Percentiles rank a stretch among this genome's conserved stretches.
Evolutionary conservation across 2,888 invertebrate species (phyloP).

Genomic region (Drosophila phalerata): DNA sequence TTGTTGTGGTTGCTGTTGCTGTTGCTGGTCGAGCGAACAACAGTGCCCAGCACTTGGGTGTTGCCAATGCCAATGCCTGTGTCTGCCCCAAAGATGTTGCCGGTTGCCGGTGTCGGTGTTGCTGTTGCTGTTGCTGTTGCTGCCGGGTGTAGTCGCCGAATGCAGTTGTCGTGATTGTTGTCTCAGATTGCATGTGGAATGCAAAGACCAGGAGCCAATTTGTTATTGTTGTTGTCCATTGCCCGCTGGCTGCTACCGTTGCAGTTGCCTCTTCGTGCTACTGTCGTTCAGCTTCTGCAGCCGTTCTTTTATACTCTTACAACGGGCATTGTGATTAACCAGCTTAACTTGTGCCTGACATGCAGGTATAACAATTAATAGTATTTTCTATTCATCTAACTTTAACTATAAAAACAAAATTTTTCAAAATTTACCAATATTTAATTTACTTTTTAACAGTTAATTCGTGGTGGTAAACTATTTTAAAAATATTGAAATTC

Average conservation of each 20-base stretch:
- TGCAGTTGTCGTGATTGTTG: slow-evolving; percentile 81
- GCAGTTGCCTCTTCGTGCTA: slow-evolving; percentile 54
- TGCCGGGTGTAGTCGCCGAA: slow-evolving; percentile 64
- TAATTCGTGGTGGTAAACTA: too few species aligned
- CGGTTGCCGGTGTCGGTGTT: slow-evolving; percentile 20
- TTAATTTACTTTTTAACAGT: not conserved
- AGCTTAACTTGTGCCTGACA: not conserved
- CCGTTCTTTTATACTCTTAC: slow-evolving; percentile 38
- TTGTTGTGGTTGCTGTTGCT: slow-evolving; percentile 30
- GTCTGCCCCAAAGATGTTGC: slow-evolving; percentile 26
- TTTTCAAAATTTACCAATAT: not conserved
- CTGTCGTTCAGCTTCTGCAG: slow-evolving; percentile 26
- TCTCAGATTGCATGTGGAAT: slow-evolving; percentile 82
- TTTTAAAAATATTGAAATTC: too few species aligned
- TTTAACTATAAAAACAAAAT: too few species aligned
- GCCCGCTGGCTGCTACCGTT: slow-evolving; percentile 78
- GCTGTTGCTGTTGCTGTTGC: not conserved
- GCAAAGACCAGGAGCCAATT: slow-evolving; percentile 84
- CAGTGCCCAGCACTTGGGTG: slow-evolving; percentile 61
- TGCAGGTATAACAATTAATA: not conserved
- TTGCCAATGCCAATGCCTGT: slow-evolving; percentile 42
- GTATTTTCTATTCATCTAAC: not conserved
- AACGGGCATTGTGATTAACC: not conserved
- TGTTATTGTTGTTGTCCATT: slow-evolving; percentile 75
- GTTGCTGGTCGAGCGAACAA: slow-evolving; percentile 42